A percentile compares a stretch with the other conserved stretches of the same genome.
These are phyloP conservation scores for Drosophila aff. DNA, from an alignment of 1,140 invertebrate species.

Conservation along the genomic window DNA sequence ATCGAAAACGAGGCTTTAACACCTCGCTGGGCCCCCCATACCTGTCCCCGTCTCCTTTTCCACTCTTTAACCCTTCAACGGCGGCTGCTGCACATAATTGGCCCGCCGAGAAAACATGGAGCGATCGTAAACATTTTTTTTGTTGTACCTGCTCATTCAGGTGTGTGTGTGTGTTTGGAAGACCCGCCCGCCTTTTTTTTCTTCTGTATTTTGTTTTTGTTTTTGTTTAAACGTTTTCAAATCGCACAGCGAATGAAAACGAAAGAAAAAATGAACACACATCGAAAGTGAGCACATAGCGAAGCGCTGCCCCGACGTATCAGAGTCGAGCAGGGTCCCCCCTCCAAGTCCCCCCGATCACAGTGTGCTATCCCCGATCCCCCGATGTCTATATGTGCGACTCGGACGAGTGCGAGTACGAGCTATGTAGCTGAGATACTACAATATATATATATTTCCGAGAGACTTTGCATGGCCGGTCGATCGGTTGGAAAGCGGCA, in stretches of 20 bases:
- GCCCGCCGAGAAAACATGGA: slow-evolving; percentile 55
- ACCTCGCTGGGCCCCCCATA: slow-evolving; percentile 12
- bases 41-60: background rate
- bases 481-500: slow-evolving; percentile 13
- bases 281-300: slow-evolving; percentile 81
- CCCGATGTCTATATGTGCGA: background rate
- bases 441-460: background rate
- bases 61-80: slow-evolving; percentile 48
- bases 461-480: slow-evolving; percentile 57
- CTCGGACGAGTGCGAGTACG: slow-evolving; percentile 12
- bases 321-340: slow-evolving; percentile 45
- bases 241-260: slow-evolving; percentile 83
- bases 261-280: slow-evolving; percentile 83
- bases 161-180: slow-evolving; percentile 67
- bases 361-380: background rate
- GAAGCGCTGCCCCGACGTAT: slow-evolving; percentile 68
- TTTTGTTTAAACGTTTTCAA: slow-evolving; percentile 82
- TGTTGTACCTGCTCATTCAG: slow-evolving; percentile 51
- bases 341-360: background rate
- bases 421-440: slow-evolving; percentile 1
- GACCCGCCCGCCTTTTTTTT: slow-evolving; percentile 73
- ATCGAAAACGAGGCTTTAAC: slow-evolving; percentile 54
- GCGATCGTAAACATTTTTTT: slow-evolving; percentile 64
- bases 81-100: slow-evolving; percentile 82
- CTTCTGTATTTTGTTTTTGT: slow-evolving; percentile 45